Conservation (phyloP, 1,140 invertebrate genomes). For the Lanistes nyassanus region DNA sequence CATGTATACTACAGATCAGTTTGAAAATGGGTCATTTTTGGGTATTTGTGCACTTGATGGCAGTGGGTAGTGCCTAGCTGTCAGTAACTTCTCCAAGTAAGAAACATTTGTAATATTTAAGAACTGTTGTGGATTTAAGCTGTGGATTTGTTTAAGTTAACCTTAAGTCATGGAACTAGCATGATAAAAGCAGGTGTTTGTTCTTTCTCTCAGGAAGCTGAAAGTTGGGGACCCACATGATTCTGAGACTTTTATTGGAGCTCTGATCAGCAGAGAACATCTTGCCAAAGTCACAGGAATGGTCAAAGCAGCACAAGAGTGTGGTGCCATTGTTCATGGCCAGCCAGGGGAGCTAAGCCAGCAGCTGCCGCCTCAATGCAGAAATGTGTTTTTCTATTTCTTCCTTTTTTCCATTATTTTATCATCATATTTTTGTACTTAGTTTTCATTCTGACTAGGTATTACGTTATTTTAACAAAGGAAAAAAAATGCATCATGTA, state of each 20-base stretch:
- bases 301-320: conserved; percentile 60
- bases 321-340: conserved; percentile 61
- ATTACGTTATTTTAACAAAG: neutral
- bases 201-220: conserved; percentile 59
- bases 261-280: conserved; percentile 70
- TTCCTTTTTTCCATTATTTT: neutral
- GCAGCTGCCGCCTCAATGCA: conserved; percentile 53
- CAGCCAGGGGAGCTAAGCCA: conserved; percentile 55
- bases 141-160: neutral
- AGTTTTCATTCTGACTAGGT: neutral
- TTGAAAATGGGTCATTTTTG: no score
- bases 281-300: conserved; percentile 70
- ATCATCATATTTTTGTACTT: neutral
- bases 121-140: neutral
- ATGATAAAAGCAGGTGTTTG: neutral
- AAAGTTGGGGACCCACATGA: conserved; percentile 70
- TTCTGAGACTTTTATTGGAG: conserved; percentile 66
- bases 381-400: conserved; percentile 46
- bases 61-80: no score
- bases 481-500: neutral
- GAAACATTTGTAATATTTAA: neutral
- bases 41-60: no score
- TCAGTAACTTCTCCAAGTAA: neutral
- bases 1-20: no score
- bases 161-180: neutral